These are phyloP conservation scores for Deilephila elpenor DNA, from an alignment of 2,888 invertebrate genomes.

Conservation along the genomic window DNA sequence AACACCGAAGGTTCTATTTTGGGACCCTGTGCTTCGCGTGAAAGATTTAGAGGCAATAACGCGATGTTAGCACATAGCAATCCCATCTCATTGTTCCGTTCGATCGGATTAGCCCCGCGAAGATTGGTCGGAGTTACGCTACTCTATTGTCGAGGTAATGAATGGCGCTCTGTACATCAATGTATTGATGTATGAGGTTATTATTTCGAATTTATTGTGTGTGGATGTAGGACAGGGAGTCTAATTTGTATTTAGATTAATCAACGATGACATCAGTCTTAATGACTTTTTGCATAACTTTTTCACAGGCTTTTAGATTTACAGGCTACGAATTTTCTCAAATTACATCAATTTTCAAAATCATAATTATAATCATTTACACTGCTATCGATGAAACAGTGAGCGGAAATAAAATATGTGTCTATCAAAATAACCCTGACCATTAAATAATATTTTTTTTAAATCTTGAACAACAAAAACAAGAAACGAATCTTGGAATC, in stretches of 20 bases:
- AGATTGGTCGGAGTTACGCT: slow-evolving; percentile 55
- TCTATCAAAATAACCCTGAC: no score
- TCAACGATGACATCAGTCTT: background rate
- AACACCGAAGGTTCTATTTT: slow-evolving; percentile 34
- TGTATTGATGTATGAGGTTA: background rate
- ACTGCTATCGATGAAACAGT: no score
- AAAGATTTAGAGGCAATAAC: slow-evolving; percentile 84
- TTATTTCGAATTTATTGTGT: background rate
- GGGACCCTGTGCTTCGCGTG: slow-evolving; percentile 56
- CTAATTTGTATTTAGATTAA: background rate
- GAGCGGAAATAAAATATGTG: no score
- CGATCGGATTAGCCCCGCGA: slow-evolving; percentile 74
- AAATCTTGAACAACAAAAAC: no score
- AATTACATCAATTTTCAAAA: no score
- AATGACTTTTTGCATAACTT: no score
- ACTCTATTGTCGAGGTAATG: slow-evolving; percentile 36
- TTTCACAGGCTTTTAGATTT: no score
- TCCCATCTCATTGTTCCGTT: slow-evolving; percentile 75
- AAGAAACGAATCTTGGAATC: no score
- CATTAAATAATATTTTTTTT: background rate
- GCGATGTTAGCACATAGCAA: slow-evolving; percentile 71
- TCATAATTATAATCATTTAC: no score
- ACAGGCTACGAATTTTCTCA: no score
- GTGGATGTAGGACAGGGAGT: background rate
- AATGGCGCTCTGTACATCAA: slow-evolving; percentile 13